These are phyloP conservation scores for Dendrolimus houi DNA, from an alignment of 2,888 invertebrate species.

Conservation along the genomic window DNA sequence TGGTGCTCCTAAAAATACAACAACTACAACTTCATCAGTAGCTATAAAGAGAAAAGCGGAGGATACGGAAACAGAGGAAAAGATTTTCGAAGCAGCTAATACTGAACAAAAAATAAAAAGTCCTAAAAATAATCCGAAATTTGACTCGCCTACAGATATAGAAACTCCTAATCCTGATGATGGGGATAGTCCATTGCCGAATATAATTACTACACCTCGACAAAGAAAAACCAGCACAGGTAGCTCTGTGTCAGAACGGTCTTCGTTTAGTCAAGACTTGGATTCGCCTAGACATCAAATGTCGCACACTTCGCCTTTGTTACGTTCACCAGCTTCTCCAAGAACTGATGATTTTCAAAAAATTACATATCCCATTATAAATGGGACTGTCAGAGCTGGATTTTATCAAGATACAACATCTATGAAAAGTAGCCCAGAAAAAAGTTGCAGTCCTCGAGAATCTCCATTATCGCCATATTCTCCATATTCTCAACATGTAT, in stretches of 20 bases:
- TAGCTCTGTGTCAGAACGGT: conserved; percentile 86
- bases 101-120: conserved; percentile 39
- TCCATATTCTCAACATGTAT: conserved; percentile 65
- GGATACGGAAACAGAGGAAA: conserved; percentile 66
- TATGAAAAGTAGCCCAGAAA: conserved; percentile 88
- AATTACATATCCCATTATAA: conserved; percentile 83
- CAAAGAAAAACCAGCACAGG: conserved; percentile 86
- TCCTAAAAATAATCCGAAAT: conserved; percentile 46
- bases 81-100: conserved; percentile 36
- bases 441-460: conserved; percentile 87
- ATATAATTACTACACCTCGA: conserved; percentile 52
- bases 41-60: conserved; percentile 77
- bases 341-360: conserved; percentile 82
- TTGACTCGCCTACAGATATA: conserved; percentile 56
- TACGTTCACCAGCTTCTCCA: conserved; percentile 87
- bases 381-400: conserved; percentile 89
- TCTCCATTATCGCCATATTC: conserved; percentile 76
- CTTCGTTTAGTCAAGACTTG: conserved; percentile 86
- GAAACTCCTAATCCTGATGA: conserved; percentile 60
- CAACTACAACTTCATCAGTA: conserved; percentile 48
- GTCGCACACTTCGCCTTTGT: conserved; percentile 83
- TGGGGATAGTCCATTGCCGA: conserved; percentile 56
- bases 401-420: conserved; percentile 94
- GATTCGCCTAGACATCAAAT: conserved; percentile 85
- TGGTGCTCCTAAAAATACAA: conserved; percentile 85